Evolutionary conservation across 2,888 invertebrate genomes (phyloP), one percentile per base, ranked within the genome.

Genomic region (Mesorhabditis spiculigera): DNA sequence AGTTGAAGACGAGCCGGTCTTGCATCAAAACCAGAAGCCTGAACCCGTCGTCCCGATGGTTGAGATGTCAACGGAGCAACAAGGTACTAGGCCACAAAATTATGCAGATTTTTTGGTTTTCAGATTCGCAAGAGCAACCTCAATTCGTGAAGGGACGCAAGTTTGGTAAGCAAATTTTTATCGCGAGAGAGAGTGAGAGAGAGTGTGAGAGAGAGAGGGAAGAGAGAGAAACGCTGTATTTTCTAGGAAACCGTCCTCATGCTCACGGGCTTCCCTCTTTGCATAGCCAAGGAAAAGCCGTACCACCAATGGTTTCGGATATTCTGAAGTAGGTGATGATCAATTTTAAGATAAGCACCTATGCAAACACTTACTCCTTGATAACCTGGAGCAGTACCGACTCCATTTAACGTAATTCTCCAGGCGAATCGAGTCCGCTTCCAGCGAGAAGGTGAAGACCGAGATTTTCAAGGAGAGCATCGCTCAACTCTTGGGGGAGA

Each of bases 391-490:
- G 28, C 28, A 28, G 28, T 28, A 28, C 10, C 8, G 16, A 63
- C n/a, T 16, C 63, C 1, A 63, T 63, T 63, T 63, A 42, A 43
- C 28, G 28, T 28, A 28, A 28, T 28, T 69, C 43, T 65, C 0
- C 43, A 69, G 69, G 45, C 65, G 66, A 4, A 69, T 69, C 65
- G 65, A 69, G 42, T 65, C 65, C 5, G 69, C 69, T 41, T 66
- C 58, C 10, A 65, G 65, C 4, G 69, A 69, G 13, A 68, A 63
- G 5, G 69, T 65, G 42, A 62, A 61, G n/a, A 45, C 45, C 10
- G 69, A 65, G 3, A 65, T 69, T 62, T 69, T 69, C 69, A 50
- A 69, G 13, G 65, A 69, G 63, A 69, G 69, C 41, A 69, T 69
- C 63, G 65, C 69, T 13, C n/a, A n/a, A 28, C 66, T 69, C 10